phyloP scores from a whole-genome alignment of 2,797 vertebrate species.

The Pseudomugil tenellus region DNA sequence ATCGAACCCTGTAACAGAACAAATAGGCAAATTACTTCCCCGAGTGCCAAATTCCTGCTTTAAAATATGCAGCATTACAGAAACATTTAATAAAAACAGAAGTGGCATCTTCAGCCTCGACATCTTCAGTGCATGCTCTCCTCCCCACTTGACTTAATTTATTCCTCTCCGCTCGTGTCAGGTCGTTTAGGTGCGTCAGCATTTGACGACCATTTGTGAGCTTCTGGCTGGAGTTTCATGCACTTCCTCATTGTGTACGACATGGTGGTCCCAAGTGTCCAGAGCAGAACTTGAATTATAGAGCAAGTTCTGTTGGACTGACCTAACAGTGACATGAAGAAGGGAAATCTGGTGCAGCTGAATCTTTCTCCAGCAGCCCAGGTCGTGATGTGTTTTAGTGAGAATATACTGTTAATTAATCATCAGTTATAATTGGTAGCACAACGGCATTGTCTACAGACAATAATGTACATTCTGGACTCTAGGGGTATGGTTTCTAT shows the following conservation, averaged over 20 bases:
- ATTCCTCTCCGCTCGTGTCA: conserved; percentile 62
- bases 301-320: conserved; percentile 55
- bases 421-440: conserved; percentile 40
- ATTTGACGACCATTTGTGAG: conserved; percentile 57
- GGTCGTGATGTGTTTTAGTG: conserved; percentile 33
- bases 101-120: conserved; percentile 13
- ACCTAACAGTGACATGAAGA: conserved; percentile 56
- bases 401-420: conserved; percentile 59
- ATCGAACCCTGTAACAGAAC: conserved; percentile 3
- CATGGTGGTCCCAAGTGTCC: conserved; percentile 46
- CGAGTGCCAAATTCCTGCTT: background rate
- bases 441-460: conserved; percentile 34
- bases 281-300: conserved; percentile 65
- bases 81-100: conserved; percentile 18
- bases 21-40: background rate
- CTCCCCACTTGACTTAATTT: conserved; percentile 27
- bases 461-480: conserved; percentile 11
- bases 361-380: conserved; percentile 28
- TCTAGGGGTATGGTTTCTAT: conserved; percentile 24
- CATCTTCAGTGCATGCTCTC: conserved; percentile 14
- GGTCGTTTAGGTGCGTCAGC: conserved; percentile 51
- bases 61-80: background rate
- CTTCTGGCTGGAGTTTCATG: conserved; percentile 43
- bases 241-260: conserved; percentile 51
- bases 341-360: conserved; percentile 21